Evolutionary conservation across 2,113 vertebrate species (phyloP), one percentile per base, ranked within the genome.

Genomic region (Microcebus lehilahytsara): DNA sequence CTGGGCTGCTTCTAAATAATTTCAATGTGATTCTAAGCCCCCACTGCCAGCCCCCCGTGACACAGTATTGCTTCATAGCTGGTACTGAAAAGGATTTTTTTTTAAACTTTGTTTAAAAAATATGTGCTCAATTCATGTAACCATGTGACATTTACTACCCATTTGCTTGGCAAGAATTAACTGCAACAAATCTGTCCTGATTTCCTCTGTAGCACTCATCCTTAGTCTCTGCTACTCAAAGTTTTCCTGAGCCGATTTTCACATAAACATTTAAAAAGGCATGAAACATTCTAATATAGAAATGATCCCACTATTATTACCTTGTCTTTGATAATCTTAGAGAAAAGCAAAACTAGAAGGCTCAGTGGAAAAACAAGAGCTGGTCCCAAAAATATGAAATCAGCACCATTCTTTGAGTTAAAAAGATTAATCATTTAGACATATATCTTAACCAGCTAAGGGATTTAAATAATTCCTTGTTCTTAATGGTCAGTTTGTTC

Each of bases 91-190:
- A 69, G 46, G 92, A 67, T 6, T 62, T 42, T 51, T 67, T 69
- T 83, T 97, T n/a, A n/a, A 40, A 42, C 37, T 95, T 93, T 66
- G 53, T 97, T 96, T 46, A 23, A 93, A 77, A 96, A 97, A 93
- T 96, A 37, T 84, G 92, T 92, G 95, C 97, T 98, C 88, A 58
- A 37, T 90, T 97, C 90, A 71, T 91, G 67, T 51, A 86, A 95
- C 0, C 3, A 92, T 85, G 81, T 95, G 96, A 98, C 80, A 81
- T 84, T 74, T 89, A 97, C 91, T 86, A 96, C 83, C 64, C 86
- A 95, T 98, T 98, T 98, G 85, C 92, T 98, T 98, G 98, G 97
- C 94, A 95, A 96, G 92, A 98, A 98, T 95, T 96, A 96, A 95
- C 88, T 89, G 97, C 40, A 53, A 97, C 51, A 91, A 97, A 92